Percentiles rank a stretch among this genome's conserved stretches.
These are phyloP conservation scores for Oostethus manadensis DNA, from an alignment of 2,113 vertebrate species.

Conservation along the genomic window DNA sequence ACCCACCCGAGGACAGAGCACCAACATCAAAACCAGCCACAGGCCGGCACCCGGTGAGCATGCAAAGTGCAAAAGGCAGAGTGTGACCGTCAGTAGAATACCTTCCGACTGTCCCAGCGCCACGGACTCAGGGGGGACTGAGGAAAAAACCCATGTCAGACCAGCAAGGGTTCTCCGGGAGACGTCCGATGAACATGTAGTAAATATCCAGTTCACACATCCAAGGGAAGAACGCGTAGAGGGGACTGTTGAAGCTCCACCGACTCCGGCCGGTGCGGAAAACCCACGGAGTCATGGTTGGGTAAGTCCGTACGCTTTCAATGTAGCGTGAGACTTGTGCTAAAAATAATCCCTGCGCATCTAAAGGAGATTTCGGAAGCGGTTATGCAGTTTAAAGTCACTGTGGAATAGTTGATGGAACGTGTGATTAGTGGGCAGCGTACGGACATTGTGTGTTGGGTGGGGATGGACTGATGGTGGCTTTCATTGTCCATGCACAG, in stretches of 20 bases:
- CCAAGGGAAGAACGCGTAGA: background rate
- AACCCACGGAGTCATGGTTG: slow-evolving; percentile 9
- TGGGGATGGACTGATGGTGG: background rate
- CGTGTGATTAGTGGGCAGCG: background rate
- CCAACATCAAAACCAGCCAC: slow-evolving; percentile 2
- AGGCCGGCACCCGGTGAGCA: background rate
- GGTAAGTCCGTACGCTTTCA: slow-evolving; percentile 26
- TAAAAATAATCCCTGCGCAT: background rate
- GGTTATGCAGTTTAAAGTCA: background rate
- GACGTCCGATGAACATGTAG: background rate
- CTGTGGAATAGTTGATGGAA: slow-evolving; percentile 1
- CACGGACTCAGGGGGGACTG: slow-evolving; percentile 20
- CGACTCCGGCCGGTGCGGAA: background rate
- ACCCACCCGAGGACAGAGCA: slow-evolving; percentile 16
- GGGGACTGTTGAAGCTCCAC: background rate
- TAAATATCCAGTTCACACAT: background rate
- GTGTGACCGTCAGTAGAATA: background rate
- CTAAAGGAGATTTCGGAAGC: background rate
- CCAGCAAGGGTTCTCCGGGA: slow-evolving; percentile 7
- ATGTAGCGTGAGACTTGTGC: background rate
- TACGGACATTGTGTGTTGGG: background rate
- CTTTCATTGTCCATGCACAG: background rate
- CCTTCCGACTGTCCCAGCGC: slow-evolving; percentile 21
- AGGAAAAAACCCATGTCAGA: slow-evolving; percentile 6
- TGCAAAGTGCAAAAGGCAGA: slow-evolving; percentile 2